These are phyloP conservation scores for Cynaeus angustus DNA, from an alignment of 2,888 invertebrate species.

Conservation along the genomic window DNA sequence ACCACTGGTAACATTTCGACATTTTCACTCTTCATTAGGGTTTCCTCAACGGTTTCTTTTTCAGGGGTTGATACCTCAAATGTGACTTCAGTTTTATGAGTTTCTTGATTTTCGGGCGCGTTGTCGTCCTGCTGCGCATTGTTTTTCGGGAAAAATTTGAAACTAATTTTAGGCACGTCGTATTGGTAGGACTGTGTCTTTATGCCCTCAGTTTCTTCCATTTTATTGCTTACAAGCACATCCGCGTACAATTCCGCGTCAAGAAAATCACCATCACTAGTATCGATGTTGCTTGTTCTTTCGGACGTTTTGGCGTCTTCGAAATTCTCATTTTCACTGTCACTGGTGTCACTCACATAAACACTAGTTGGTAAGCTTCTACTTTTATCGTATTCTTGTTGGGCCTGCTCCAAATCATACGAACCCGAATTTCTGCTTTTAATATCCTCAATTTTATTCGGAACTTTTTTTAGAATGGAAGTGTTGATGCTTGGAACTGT, in stretches of 20 bases:
- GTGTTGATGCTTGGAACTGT: constrained; percentile 68
- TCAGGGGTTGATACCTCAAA: constrained; percentile 57
- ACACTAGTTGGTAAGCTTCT: constrained; percentile 61
- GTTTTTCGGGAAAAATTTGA: constrained; percentile 66
- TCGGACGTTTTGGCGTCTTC: constrained; percentile 55
- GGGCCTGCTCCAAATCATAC: constrained; percentile 68
- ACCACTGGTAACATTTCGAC: constrained; percentile 50
- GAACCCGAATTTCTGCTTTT: constrained; percentile 64
- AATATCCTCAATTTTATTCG: constrained; percentile 54
- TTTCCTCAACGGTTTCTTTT: constrained; percentile 51
- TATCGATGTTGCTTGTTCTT: constrained; percentile 50
- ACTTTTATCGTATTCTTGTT: constrained; percentile 62
- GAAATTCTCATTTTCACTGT: constrained; percentile 60
- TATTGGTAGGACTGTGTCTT: constrained; percentile 61
- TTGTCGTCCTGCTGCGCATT: neutral
- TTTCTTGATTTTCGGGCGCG: constrained; percentile 11
- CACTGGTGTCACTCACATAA: constrained; percentile 58
- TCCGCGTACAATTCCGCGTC: constrained; percentile 59
- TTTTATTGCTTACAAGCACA: constrained; percentile 55
- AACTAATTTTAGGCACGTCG: constrained; percentile 70
- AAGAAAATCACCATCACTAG: constrained; percentile 50
- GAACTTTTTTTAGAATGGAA: constrained; percentile 57
- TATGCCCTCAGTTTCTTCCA: constrained; percentile 49
- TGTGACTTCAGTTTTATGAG: constrained; percentile 63
- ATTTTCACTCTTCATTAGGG: constrained; percentile 58